These are phyloP conservation scores for Oncorhynchus kisutch DNA, from an alignment of 2,113 vertebrate species.

Conservation along the genomic window DNA sequence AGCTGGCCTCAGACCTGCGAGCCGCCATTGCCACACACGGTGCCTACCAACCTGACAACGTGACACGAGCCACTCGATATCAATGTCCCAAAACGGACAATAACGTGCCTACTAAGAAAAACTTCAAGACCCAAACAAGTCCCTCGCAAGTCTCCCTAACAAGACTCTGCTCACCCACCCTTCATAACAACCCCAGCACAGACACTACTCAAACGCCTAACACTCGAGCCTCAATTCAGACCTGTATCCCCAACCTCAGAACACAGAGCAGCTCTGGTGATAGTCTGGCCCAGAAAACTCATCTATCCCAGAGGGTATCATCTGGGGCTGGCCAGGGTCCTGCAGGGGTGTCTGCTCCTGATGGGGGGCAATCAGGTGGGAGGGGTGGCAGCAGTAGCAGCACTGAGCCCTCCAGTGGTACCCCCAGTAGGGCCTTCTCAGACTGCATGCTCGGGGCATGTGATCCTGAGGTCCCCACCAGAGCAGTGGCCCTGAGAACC, in stretches of 20 bases:
- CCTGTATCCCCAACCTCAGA: background rate
- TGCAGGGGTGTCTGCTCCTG: no score
- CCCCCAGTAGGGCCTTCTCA: conserved; percentile 43
- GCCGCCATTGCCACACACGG: conserved; percentile 84
- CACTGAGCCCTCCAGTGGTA: no score
- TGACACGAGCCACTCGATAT: conserved; percentile 45
- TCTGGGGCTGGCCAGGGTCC: no score
- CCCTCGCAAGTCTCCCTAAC: background rate
- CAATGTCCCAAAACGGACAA: background rate
- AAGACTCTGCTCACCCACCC: background rate
- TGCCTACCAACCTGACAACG: conserved; percentile 64
- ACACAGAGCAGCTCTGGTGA: background rate
- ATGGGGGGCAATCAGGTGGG: no score
- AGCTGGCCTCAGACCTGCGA: conserved; percentile 78
- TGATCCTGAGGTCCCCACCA: conserved; percentile 80
- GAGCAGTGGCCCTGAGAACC: conserved; percentile 79
- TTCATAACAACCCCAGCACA: background rate
- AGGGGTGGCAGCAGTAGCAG: no score
- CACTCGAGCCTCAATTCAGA: background rate
- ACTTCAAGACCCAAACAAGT: background rate
- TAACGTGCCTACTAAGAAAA: background rate
- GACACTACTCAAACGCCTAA: background rate
- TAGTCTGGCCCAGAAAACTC: background rate
- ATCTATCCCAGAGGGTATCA: background rate
- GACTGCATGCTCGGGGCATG: conserved; percentile 79